Evolutionary conservation across 2,888 invertebrate species (phyloP).

Genomic region (Drosophila multiciliata): DNA sequence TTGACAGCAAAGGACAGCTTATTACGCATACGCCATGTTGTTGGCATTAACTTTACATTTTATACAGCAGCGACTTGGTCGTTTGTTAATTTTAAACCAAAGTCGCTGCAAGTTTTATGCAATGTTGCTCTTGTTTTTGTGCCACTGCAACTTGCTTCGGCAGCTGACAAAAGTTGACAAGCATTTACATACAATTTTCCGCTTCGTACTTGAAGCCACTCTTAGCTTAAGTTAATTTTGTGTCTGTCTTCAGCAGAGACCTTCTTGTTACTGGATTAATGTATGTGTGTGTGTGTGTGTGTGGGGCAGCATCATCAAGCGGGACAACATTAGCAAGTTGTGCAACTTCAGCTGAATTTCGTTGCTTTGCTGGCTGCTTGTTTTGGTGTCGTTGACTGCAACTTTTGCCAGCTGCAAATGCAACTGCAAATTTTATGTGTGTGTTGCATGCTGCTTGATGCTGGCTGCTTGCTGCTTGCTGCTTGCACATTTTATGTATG

Average conservation of each 20-base stretch:
- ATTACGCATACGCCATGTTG: constrained; percentile 67
- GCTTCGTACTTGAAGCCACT: constrained; percentile 43
- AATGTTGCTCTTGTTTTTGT: constrained; percentile 2
- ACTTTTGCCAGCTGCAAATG: constrained; percentile 30
- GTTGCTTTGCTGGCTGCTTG: constrained; percentile 4
- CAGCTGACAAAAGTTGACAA: constrained; percentile 61
- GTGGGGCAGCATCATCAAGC: constrained; percentile 19
- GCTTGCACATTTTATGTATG: constrained; percentile 44
- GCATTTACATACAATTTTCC: constrained; percentile 57
- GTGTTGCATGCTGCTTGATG: neutral
- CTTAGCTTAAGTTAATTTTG: constrained; percentile 75
- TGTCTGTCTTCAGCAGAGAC: constrained; percentile 67
- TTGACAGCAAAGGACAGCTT: constrained; percentile 32
- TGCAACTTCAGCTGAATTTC: constrained; percentile 35
- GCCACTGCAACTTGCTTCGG: constrained; percentile 34
- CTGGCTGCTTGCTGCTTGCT: constrained; percentile 7
- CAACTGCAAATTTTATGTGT: constrained; percentile 18
- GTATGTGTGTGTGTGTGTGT: constrained; percentile 8
- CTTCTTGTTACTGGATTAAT: constrained; percentile 26
- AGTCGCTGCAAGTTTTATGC: constrained; percentile 37
- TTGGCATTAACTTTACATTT: constrained; percentile 34
- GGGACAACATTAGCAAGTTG: constrained; percentile 26
- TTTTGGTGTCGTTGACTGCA: constrained; percentile 52
- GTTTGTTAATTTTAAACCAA: constrained; percentile 68
- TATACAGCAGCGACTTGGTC: constrained; percentile 10